Evolutionary conservation across 2,888 invertebrate species (phyloP).

Genomic region (Drosophila tanythrix): DNA sequence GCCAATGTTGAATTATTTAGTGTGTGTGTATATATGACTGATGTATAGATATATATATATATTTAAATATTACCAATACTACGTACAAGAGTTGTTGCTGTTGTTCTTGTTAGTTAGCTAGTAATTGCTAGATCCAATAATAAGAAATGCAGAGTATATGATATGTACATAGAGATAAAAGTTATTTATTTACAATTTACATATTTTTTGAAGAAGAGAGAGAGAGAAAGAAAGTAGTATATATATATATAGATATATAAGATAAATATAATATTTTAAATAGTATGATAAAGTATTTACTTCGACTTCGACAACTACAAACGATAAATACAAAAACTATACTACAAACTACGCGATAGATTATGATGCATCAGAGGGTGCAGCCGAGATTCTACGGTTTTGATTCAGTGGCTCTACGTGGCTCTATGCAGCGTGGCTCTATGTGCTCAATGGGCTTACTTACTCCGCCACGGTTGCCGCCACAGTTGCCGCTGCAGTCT

Average conservation of each 20-base stretch:
- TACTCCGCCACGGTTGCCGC: constrained; percentile 64
- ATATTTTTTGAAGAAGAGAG: constrained; percentile 19
- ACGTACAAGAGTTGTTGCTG: constrained; percentile 69
- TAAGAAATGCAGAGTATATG: constrained; percentile 67
- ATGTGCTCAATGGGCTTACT: constrained; percentile 61
- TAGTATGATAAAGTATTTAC: constrained; percentile 23
- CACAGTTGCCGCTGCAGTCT: constrained; percentile 14
- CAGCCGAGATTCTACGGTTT: constrained; percentile 51
- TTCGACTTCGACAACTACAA: constrained; percentile 40
- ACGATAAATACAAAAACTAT: constrained; percentile 46
- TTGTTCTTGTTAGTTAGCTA: constrained; percentile 61
- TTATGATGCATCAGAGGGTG: constrained; percentile 45
- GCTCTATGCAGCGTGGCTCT: constrained; percentile 43
- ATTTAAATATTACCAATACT: constrained; percentile 61
- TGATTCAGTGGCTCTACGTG: constrained; percentile 58
- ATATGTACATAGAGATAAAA: constrained; percentile 67
- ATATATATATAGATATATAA: constrained; percentile 39
- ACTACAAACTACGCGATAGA: constrained; percentile 50
- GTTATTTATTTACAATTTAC: constrained; percentile 74
- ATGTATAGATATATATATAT: constrained; percentile 6
- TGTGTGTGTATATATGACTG: background rate
- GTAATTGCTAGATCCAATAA: constrained; percentile 47
- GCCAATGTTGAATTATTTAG: constrained; percentile 3
- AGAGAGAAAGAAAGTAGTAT: constrained; percentile 51
- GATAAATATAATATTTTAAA: constrained; percentile 27